A percentile compares a stretch with the other conserved stretches of the same genome.
These are phyloP conservation scores for Zapornia atra DNA, from an alignment of 2,113 vertebrate genomes.

Conservation along the genomic window DNA sequence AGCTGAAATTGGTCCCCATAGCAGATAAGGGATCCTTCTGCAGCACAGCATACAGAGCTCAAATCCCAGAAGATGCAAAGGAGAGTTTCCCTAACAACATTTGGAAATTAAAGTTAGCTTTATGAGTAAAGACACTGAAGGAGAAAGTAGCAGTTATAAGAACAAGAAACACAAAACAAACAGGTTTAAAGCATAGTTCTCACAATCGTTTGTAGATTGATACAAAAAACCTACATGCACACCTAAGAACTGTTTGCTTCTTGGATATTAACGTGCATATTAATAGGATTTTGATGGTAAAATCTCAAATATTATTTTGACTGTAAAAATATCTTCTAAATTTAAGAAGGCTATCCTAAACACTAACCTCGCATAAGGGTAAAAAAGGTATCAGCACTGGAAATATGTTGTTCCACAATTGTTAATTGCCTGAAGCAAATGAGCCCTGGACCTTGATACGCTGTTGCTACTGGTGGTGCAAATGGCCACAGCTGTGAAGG, in stretches of 20 bases:
- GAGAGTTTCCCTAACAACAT: not conserved
- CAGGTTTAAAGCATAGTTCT: not conserved
- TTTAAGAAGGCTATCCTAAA: not conserved
- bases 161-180: not conserved
- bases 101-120: not conserved
- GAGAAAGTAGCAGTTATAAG: not conserved
- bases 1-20: not conserved
- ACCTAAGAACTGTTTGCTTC: not conserved
- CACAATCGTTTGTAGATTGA: not conserved
- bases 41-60: not conserved
- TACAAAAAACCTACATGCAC: not conserved
- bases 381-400: not conserved
- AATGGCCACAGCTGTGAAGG: not conserved
- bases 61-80: not conserved
- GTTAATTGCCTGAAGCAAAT: not conserved
- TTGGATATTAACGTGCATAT: not conserved
- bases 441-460: not conserved
- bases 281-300: not conserved
- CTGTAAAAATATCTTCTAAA: not conserved
- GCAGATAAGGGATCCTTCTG: not conserved
- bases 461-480: not conserved
- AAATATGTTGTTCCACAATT: not conserved
- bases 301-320: not conserved
- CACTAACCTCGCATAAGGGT: not conserved
- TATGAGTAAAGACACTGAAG: not conserved